phyloP scores from a whole-genome alignment of 2,888 invertebrate genomes.

The Drosophila prolongata region DNA sequence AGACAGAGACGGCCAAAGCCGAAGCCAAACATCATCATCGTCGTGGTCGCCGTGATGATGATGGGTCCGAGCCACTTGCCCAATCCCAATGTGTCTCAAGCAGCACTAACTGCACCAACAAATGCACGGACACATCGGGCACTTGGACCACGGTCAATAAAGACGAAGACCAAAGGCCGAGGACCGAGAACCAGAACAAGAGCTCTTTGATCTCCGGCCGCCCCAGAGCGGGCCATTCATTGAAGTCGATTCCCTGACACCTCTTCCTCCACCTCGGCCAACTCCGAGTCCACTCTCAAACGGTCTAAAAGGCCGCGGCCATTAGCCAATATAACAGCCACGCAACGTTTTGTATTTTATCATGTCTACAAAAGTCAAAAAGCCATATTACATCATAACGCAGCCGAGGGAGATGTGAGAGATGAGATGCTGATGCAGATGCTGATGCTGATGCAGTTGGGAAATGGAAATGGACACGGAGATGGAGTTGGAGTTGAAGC shows the following conservation, averaged over 20 bases:
- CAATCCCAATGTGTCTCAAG: slow-evolving; percentile 40
- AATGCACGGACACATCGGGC: slow-evolving; percentile 51
- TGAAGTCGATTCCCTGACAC: slow-evolving; percentile 57
- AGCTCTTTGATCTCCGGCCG: slow-evolving; percentile 73
- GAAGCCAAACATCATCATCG: slow-evolving; percentile 10
- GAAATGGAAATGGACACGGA: slow-evolving; percentile 29
- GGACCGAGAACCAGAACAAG: slow-evolving; percentile 67
- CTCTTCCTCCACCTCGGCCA: slow-evolving; percentile 27
- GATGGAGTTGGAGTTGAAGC: slow-evolving; percentile 10
- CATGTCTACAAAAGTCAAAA: slow-evolving; percentile 80
- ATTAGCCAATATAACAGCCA: slow-evolving; percentile 80
- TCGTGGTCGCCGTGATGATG: slow-evolving; percentile 4
- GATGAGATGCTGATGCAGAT: slow-evolving; percentile 33
- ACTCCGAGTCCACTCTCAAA: slow-evolving; percentile 43
- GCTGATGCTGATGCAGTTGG: slow-evolving; percentile 38
- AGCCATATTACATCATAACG: slow-evolving; percentile 79
- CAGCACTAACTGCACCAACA: slow-evolving; percentile 48
- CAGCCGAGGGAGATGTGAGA: slow-evolving; percentile 44
- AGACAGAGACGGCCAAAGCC: neutral
- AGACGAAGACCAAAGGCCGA: slow-evolving; percentile 32
- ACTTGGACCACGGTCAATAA: slow-evolving; percentile 49
- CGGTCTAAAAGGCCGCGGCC: slow-evolving; percentile 68
- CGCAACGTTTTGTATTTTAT: slow-evolving; percentile 80
- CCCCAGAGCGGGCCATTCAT: slow-evolving; percentile 59
- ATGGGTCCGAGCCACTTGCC: slow-evolving; percentile 31